Conservation (phyloP, 2,888 invertebrate species). For the Amiota communis region DNA sequence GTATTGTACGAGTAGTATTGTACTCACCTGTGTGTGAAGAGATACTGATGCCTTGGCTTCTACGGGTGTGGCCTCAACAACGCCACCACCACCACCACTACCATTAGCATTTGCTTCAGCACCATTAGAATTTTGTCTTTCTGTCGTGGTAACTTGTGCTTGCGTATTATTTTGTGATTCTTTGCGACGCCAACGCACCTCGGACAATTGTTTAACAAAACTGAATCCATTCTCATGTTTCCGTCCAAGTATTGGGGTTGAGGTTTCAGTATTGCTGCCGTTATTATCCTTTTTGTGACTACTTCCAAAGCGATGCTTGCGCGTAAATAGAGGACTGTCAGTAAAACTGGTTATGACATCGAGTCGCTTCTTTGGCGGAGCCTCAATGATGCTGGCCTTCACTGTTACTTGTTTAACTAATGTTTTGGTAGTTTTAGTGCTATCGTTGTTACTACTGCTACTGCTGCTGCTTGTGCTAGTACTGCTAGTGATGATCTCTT, state of each 20-base stretch:
- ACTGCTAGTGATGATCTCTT: background rate
- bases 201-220: constrained; percentile 72
- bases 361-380: constrained; percentile 67
- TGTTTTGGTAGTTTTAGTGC: constrained; percentile 37
- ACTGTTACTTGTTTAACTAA: constrained; percentile 20
- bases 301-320: constrained; percentile 72
- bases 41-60: constrained; percentile 73
- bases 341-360: constrained; percentile 74
- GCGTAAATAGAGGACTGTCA: constrained; percentile 73
- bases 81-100: constrained; percentile 49
- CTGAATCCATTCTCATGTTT: constrained; percentile 71
- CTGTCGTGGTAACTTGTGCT: constrained; percentile 9
- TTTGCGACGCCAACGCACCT: constrained; percentile 70
- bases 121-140: constrained; percentile 24
- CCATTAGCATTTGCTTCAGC: constrained; percentile 42
- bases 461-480: constrained; percentile 44
- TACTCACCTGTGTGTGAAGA: constrained; percentile 71
- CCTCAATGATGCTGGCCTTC: constrained; percentile 29
- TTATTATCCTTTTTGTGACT: constrained; percentile 62
- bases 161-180: constrained; percentile 55
- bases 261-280: constrained; percentile 59
- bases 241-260: constrained; percentile 68
- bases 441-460: constrained; percentile 31
- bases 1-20: background rate
- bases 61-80: constrained; percentile 71